Evolutionary conservation across 2,113 vertebrate genomes (phyloP), one percentile per base, ranked within the genome.

Genomic region (Oplegnathus fasciatus): DNA sequence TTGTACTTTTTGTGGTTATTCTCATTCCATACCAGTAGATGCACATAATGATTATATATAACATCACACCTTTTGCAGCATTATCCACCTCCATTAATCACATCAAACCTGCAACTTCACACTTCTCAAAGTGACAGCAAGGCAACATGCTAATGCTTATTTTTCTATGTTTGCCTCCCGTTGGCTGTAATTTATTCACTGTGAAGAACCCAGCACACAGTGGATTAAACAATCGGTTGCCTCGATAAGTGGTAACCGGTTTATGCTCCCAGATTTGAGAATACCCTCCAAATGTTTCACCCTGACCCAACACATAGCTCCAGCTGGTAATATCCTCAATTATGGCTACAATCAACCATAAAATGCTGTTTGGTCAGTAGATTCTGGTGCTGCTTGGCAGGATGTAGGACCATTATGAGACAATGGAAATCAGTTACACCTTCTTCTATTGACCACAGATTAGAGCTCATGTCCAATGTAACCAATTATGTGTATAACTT

Each of bases 111-210:
- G 57, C 34, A 68, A 26, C 28, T 17, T 78, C 42, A 66, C 34
- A 73, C 34, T 37, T 52, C 10, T 77, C 32, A 67, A 14, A 60
- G 52, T 44, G 69, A 32, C 20, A 22, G 26, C 10, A 3, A 14
- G 24, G 55, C 22, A 34, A 37, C 44, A 15, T 70, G 50, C 22
- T 22, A 50, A 37, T 37, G 42, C 42, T 48, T 50, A 11, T 2
- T 0, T 57, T 64, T 28, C 48, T 22, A 37, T 48, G 26, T 50
- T 75, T 67, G 30, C 17, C 7, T 44, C 55, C 34, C 6, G 5
- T 20, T 70, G 72, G 32, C 46, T 57, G 58, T 34, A 57, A 75
- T 65, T 61, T 28, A 80, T 69, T 54, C 64, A 34, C 55, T 7
- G 42, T 32, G 28, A 65, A 48, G 24, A 37, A 44, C 5, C 9